These are phyloP conservation scores for Actinia tenebrosa DNA, from an alignment of 64 coral and sea anemone genomes.

Conservation along the genomic window DNA sequence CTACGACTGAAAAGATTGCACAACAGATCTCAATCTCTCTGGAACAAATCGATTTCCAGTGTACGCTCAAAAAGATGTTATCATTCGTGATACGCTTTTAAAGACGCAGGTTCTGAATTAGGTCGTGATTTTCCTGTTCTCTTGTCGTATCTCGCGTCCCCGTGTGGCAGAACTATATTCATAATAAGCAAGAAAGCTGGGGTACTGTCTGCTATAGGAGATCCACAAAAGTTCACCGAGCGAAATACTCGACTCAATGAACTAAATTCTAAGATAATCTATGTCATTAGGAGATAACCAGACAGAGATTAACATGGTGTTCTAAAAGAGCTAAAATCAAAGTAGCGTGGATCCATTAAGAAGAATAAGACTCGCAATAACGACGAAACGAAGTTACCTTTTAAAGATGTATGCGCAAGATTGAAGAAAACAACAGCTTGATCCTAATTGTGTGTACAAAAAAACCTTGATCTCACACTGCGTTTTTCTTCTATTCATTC, in stretches of 20 bases:
- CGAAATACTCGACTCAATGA: neutral
- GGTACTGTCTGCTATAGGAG: neutral
- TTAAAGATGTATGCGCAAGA: neutral
- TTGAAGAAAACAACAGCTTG: neutral
- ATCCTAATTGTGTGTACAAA: neutral
- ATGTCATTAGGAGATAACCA: neutral
- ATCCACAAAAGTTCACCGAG: neutral
- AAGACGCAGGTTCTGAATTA: neutral
- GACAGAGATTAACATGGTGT: neutral
- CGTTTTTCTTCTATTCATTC: neutral
- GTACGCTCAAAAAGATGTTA: conserved; percentile 10
- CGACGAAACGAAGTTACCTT: neutral
- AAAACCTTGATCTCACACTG: neutral
- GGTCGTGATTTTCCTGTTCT: neutral
- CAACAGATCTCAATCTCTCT: neutral
- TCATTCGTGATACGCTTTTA: neutral
- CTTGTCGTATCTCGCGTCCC: neutral
- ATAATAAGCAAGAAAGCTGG: no score
- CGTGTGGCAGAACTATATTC: no score
- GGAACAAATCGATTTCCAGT: neutral
- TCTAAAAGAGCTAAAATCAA: neutral
- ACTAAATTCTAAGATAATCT: neutral
- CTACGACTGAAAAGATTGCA: neutral
- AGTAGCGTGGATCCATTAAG: neutral
- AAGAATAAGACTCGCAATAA: neutral